Evolutionary conservation across 1,140 invertebrate genomes (phyloP), one percentile per base, ranked within the genome.

Genomic region (Asobara japonica): DNA sequence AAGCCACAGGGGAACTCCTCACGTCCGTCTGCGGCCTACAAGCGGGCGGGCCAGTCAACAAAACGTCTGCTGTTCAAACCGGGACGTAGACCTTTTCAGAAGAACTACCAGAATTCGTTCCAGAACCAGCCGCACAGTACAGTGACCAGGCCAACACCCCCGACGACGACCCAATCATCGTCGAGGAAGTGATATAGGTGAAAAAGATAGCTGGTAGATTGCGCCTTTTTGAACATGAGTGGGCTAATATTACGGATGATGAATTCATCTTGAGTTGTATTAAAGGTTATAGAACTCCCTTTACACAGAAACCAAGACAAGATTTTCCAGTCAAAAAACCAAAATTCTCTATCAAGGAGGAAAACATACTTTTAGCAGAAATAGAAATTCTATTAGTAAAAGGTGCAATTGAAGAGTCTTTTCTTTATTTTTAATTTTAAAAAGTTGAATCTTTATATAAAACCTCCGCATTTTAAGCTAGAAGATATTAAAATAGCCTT

Each of bases 341-440:
- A 68, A 76, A 38, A 38, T 80, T 80, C 71, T 82, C 81, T 74
- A 75, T 79, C 64, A 80, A 65, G 1, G 48, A 71, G 41, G 16
- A 3, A 41, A 72, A 56, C 41, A 51, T 61, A 65, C 33, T 71
- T 66, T 2, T 33, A 41, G 45, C 20, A 51, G 67, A 75, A 61
- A 65, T 74, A 20, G 30, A 74, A 30, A 73, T 73, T 64, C 56
- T 77, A 61, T 48, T 74, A 38, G 66, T 1, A 10, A 77, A 72
- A 74, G 71, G 62, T 10, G 65, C 71, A 7, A 65, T 77, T 61
- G 64, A 72, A 36, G n/a, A 68, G 31, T 45, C n/a, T 62, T 64
- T 22, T 64, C 64, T 76, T 78, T 71, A 77, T 80, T 41, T 66
- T 80, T 11, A 72, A 76, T 61, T 36, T 71, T 41, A 74, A 71